Base-by-base conservation (phyloP, 2,888 invertebrate species). In the Acrobasis repandana region DNA sequence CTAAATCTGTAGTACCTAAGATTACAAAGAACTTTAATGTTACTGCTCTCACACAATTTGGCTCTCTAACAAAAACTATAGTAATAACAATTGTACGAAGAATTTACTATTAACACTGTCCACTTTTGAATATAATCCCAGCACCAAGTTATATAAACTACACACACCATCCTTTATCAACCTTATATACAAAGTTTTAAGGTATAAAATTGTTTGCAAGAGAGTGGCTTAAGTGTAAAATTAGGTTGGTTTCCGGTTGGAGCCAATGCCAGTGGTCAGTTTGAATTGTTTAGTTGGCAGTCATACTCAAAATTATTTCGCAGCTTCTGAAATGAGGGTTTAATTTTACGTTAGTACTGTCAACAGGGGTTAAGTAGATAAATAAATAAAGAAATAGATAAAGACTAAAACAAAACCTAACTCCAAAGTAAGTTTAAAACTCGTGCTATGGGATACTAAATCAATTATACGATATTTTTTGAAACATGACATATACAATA, bases 271-370 rank as follows among this genome's bases (percentile, higher is more conserved):
- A 83, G 76, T 77, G 83, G 85, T 83, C 87, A 80, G 83, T 79
- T 65, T 81, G 88, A 82, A 87, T 86, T 88, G 86, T 87, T 86
- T 86, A 84, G 86, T 83, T 85, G 85, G 85, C 81, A 70, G 75
- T 73, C 72, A 33, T 54, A 28, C 28, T 51, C 51, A 46, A 59
- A 50, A 43, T 50, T 59, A 43, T 51, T 50, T 56, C 46, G n/a
- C 18, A 14, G 18, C 10, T n/a, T 34, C 6, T 33, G n/a, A 34
- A 54, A 33, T n/a, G n/a, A 34, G 15, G 36, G 14, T 54, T 54
- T 14, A n/a, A 11, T 14, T 14, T 43, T 43, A 28, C 28, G 28
- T 6, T 5, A 6, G 28, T 28, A 28, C 20, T 6, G 28, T 28
- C 28, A 28, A 28, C 20, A 20, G 20, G 20, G 20, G 2, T 20